These are phyloP conservation scores for Progne subis DNA, from an alignment of 2,113 vertebrate species.

Conservation along the genomic window DNA sequence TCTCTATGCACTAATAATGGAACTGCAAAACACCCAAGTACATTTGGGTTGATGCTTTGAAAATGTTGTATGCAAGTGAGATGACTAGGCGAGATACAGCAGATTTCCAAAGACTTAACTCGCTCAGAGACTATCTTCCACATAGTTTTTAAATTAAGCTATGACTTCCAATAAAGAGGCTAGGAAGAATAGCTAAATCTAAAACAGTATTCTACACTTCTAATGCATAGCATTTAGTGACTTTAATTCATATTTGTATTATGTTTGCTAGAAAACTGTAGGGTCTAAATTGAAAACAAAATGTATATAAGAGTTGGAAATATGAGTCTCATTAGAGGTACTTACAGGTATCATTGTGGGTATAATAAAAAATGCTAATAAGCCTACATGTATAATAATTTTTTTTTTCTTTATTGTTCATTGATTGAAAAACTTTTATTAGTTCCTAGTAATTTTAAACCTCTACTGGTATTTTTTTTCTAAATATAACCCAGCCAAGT, in stretches of 20 bases:
- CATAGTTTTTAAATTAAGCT: background rate
- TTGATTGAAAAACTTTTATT: background rate
- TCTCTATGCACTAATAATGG: background rate
- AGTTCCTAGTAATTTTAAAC: background rate
- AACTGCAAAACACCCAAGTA: background rate
- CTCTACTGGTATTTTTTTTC: background rate
- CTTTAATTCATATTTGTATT: background rate
- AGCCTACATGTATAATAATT: background rate
- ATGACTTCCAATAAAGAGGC: background rate
- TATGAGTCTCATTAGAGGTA: background rate
- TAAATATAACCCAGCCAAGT: background rate
- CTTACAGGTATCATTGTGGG: accelerated
- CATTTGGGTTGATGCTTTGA: background rate
- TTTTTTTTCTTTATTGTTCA: background rate
- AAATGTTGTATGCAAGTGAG: background rate
- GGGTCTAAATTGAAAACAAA: background rate
- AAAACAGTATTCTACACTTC: background rate
- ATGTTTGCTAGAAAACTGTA: background rate
- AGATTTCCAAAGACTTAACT: background rate
- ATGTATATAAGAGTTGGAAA: background rate
- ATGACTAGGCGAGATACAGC: background rate
- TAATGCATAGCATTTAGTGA: background rate
- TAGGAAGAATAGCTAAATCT: background rate
- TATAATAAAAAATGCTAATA: background rate
- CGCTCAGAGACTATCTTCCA: background rate